Percentiles rank a stretch among this genome's conserved stretches.
These are phyloP conservation scores for Orgyia antiqua DNA, from an alignment of 2,888 invertebrate genomes.

Conservation along the genomic window DNA sequence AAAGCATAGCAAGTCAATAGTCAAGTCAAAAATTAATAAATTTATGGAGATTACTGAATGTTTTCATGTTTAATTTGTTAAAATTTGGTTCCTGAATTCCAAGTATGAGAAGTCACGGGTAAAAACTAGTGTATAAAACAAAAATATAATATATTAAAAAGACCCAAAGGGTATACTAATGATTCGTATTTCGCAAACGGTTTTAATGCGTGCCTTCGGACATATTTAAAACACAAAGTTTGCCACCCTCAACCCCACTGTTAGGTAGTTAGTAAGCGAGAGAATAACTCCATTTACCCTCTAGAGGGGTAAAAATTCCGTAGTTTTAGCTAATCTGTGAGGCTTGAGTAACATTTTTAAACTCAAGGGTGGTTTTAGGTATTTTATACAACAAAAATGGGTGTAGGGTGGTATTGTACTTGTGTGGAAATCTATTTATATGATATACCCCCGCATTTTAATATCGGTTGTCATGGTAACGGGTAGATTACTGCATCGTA, in stretches of 20 bases:
- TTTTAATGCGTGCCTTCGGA: conserved; percentile 74
- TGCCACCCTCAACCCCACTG: conserved; percentile 52
- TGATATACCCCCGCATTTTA: conserved; percentile 59
- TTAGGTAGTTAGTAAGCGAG: conserved; percentile 67
- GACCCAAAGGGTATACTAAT: conserved; percentile 45
- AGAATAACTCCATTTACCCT: conserved; percentile 21
- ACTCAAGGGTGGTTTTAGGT: conserved; percentile 22
- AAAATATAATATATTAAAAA: conserved; percentile 14
- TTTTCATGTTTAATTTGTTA: too few species aligned
- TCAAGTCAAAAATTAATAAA: too few species aligned
- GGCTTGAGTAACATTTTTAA: conserved; percentile 51
- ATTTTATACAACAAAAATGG: conserved; percentile 1
- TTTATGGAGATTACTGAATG: too few species aligned
- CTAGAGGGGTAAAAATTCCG: conserved; percentile 79
- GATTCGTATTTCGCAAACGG: conserved; percentile 67
- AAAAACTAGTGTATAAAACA: too few species aligned
- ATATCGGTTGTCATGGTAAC: conserved; percentile 72
- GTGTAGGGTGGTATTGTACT: conserved; percentile 60
- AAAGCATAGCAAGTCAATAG: too few species aligned
- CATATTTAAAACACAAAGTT: conserved; percentile 77
- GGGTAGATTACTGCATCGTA: conserved; percentile 71
- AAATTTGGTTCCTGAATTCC: too few species aligned
- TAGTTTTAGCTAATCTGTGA: conserved; percentile 83
- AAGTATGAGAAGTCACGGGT: too few species aligned
- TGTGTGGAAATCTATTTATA: conserved; percentile 76